Evolutionary conservation across 2,113 vertebrate species (phyloP), one percentile per base, ranked within the genome.

Genomic region (Physeter macrocephalus): DNA sequence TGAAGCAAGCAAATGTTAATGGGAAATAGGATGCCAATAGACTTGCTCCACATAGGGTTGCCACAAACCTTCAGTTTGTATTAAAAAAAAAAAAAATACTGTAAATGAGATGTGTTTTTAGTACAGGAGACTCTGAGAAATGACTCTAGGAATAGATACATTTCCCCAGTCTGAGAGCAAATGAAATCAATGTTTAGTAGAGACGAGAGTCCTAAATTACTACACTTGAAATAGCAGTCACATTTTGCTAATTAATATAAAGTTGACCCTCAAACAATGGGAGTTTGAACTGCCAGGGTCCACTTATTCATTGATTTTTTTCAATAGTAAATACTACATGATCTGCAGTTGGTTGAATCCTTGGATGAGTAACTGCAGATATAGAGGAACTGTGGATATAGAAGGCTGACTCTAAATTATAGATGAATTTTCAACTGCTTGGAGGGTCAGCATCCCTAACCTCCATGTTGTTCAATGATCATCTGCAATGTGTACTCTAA

Each of bases 211-310:
- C 20, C 71, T 88, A 29, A 97, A 92, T 95, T 1, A 17, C 25
- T 77, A 17, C 12, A 23, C 2, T 78, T 96, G 29, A 78, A 92
- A 69, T 87, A 18, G 4, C 43, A 67, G 8, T 23, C 72, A 69
- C 9, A 62, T 27, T 82, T 81, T 61, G 29, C 72, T 95, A 89
- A 94, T 93, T 77, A n/a, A 34, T 96, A 9, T 34, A 27, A 52
- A 57, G 52, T 36, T 80, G 77, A 36, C 21, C 13, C 21, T 57
- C 36, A 23, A 57, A 57, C 52, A 80, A 10, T 1, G 23, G 34
- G 52, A 34, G 13, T 80, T 80, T 80, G 7, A 57, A 57, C 77
- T 80, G n/a, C 34, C 34, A 27, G 77, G 12, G n/a, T 36, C 52
- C 77, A 27, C 21, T 57, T 80, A 36, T 17, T 36, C n/a, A 57